Percentiles rank a stretch among this genome's conserved stretches.
Conservation (phyloP, 2,888 invertebrate genomes). For the Aricia artaxerxes region DNA sequence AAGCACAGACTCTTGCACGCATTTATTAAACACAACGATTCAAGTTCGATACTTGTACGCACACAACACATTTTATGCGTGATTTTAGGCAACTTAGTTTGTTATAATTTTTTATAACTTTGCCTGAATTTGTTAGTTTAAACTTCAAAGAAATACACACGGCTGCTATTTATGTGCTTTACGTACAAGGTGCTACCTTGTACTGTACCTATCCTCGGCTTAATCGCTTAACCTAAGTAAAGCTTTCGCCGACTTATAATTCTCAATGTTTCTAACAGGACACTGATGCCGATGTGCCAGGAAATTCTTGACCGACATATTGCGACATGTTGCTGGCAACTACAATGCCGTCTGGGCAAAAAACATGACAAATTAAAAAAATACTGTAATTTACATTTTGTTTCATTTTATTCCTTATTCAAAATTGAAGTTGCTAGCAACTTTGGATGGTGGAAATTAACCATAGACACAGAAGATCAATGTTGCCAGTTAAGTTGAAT, state of each 20-base stretch:
- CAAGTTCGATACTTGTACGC: not conserved
- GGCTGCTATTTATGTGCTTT: not conserved
- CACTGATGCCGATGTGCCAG: constrained; percentile 46
- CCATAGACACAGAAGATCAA: not conserved
- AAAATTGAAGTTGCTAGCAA: constrained; percentile 29
- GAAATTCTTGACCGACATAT: constrained; percentile 40
- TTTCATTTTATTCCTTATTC: constrained; percentile 24
- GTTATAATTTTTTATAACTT: no score
- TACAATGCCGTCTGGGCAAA: constrained; percentile 25
- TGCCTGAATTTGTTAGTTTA: not conserved
- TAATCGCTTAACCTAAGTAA: constrained; percentile 2
- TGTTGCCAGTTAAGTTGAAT: constrained; percentile 26
- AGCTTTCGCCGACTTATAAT: constrained; percentile 15
- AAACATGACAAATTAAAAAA: constrained; percentile 23
- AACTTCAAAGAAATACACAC: not conserved
- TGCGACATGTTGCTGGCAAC: constrained; percentile 43
- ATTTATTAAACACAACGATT: not conserved
- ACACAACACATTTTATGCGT: no score
- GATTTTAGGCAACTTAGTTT: no score
- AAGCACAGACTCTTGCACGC: not conserved
- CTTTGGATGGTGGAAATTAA: not conserved
- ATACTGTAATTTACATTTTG: constrained; percentile 12
- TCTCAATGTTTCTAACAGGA: constrained; percentile 49
- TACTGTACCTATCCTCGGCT: not conserved
- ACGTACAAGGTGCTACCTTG: not conserved